Base-by-base conservation (phyloP, 2,888 invertebrate species). In the Melieria crassipennis region DNA sequence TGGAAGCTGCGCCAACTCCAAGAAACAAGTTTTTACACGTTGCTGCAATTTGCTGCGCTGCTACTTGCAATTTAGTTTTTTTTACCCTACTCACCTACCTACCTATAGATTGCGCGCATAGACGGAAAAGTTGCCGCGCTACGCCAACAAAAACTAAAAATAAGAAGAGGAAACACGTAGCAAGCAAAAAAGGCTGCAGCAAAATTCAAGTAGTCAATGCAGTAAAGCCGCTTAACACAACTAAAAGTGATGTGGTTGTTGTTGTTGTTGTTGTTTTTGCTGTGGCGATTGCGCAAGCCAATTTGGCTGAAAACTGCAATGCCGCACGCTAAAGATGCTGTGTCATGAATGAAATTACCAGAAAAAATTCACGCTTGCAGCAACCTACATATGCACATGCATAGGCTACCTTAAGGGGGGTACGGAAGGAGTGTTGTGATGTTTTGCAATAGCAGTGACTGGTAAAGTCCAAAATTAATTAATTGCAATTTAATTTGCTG, bases 271-370 rank as follows among this genome's bases (percentile, higher is more conserved):
- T 50, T 50, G 9, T 50, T 11, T 9, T 50, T 50, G 50, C 9
- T 11, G 50, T 50, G 30, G 58, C 30, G 58, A 58, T 43, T 58
- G 42, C 58, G 58, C 58, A 43, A 43, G 43, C 11, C 58, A 43
- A 58, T 43, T 50, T 10, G 9, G 11, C 3, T 50, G 30, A 30
- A 30, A 30, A 30, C 30, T 30, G 30, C 30, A 30, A 30, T 30
- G 30, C 30, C 30, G 30, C 30, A 30, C 30, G 30, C 30, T 30
- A 30, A 30, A 30, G 30, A 30, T 30, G 30, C 30, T 30, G 30
- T 30, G 30, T 30, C 30, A 30, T 30, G 30, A 30, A 30, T 30
- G 30, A 30, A 30, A 30, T 30, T 30, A 30, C 30, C 30, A 30
- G 30, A 30, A 30, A 30, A 30, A 3, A 30, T 30, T 30, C 30